phyloP scores from a whole-genome alignment of 1,140 invertebrate genomes.

The Druon quercuslanigerum region DNA sequence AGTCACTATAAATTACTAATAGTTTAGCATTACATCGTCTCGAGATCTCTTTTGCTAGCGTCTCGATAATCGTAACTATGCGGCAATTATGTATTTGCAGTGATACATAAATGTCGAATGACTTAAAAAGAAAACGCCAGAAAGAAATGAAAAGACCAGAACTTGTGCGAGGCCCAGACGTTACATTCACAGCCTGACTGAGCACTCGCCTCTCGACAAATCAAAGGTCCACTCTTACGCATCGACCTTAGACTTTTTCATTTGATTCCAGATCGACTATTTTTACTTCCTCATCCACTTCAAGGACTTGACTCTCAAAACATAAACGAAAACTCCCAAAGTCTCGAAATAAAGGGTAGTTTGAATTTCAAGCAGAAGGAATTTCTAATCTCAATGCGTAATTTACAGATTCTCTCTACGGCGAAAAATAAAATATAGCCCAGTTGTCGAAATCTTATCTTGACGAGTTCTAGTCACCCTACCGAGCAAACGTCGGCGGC shows the following conservation, averaged over 20 bases:
- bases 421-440: neutral
- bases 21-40: constrained; percentile 66
- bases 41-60: constrained; percentile 61
- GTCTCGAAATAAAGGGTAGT: neutral
- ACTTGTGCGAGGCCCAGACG: constrained; percentile 67
- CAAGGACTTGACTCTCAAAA: neutral
- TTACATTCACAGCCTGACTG: constrained; percentile 76
- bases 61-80: constrained; percentile 54
- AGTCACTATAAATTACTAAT: constrained; percentile 71
- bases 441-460: constrained; percentile 23
- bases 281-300: neutral
- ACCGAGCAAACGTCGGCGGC: constrained; percentile 19
- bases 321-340: neutral
- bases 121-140: constrained; percentile 54
- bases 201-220: constrained; percentile 55
- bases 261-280: neutral
- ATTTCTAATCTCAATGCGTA: constrained; percentile 23
- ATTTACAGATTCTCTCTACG: neutral
- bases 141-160: constrained; percentile 55
- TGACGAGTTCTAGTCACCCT: neutral
- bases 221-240: neutral
- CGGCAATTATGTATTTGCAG: constrained; percentile 43
- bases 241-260: constrained; percentile 38
- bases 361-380: neutral
- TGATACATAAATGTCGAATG: constrained; percentile 41